Conservation (phyloP, 2,888 invertebrate species). For the Branchipolynoe longqiensis region DNA sequence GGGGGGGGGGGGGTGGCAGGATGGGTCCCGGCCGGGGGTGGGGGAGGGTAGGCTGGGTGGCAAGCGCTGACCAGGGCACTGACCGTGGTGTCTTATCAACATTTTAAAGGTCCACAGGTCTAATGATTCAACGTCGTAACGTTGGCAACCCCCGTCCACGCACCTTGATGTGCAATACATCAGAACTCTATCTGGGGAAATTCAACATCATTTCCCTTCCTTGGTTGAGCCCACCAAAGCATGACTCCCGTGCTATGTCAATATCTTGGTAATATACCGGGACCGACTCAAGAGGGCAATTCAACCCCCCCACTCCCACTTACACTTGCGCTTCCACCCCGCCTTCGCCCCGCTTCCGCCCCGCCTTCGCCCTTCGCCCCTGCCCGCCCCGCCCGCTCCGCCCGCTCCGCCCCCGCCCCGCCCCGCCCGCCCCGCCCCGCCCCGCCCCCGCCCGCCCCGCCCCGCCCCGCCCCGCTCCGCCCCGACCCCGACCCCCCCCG, state of each 20-base stretch:
- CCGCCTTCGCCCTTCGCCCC: background rate
- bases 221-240: slow-evolving; percentile 36
- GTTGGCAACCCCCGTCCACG: background rate
- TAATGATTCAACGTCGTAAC: background rate
- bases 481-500: too few species aligned
- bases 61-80: too few species aligned
- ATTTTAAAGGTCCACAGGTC: background rate
- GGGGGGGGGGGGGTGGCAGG: too few species aligned
- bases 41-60: too few species aligned
- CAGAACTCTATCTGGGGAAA: slow-evolving; percentile 34
- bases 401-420: background rate
- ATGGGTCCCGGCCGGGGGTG: background rate
- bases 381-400: background rate
- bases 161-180: background rate
- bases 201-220: slow-evolving; percentile 49
- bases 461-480: too few species aligned
- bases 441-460: too few species aligned
- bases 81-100: too few species aligned
- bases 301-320: background rate
- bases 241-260: background rate
- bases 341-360: background rate
- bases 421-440: background rate
- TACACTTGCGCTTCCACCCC: background rate
- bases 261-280: slow-evolving; percentile 18
- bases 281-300: background rate